phyloP scores from a whole-genome alignment of 92 coral and sea anemone genomes.

The Isaurus tuberculatus region DNA sequence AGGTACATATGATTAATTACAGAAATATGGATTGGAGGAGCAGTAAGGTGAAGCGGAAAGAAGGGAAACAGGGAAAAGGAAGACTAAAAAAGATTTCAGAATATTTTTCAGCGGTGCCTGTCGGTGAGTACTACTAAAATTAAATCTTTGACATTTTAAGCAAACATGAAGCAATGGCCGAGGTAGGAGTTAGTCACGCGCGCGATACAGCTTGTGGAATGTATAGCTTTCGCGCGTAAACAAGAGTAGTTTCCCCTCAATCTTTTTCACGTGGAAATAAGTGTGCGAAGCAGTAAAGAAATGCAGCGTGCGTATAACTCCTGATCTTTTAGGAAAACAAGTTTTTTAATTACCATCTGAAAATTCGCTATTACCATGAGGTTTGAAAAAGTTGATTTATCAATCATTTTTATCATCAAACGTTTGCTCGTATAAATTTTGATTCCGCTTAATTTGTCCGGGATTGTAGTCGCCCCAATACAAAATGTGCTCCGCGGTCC shows the following conservation, averaged over 20 bases:
- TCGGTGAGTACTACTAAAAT: constrained; percentile 3
- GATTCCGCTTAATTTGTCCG: not conserved
- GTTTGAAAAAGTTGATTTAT: not conserved
- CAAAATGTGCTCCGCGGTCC: too few species aligned
- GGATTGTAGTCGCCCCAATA: too few species aligned
- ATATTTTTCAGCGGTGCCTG: constrained; percentile 32
- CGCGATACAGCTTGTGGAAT: not conserved
- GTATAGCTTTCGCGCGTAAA: not conserved
- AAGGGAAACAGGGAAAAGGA: not conserved
- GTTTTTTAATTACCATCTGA: not conserved
- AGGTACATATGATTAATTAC: too few species aligned
- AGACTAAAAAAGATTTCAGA: constrained; percentile 29
- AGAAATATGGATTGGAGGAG: constrained; percentile 26
- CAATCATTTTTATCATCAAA: not conserved
- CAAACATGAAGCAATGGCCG: not conserved
- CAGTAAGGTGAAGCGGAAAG: constrained; percentile 15
- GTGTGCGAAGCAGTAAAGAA: not conserved
- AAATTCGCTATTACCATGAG: not conserved
- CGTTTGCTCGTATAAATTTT: not conserved
- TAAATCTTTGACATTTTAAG: constrained; percentile 6
- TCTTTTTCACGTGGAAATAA: not conserved
- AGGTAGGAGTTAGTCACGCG: not conserved
- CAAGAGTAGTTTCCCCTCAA: not conserved
- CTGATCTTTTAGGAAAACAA: not conserved
- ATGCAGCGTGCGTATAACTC: not conserved